These are phyloP conservation scores for Calephelis perditalis DNA, from an alignment of 2,888 invertebrate genomes.

Conservation along the genomic window DNA sequence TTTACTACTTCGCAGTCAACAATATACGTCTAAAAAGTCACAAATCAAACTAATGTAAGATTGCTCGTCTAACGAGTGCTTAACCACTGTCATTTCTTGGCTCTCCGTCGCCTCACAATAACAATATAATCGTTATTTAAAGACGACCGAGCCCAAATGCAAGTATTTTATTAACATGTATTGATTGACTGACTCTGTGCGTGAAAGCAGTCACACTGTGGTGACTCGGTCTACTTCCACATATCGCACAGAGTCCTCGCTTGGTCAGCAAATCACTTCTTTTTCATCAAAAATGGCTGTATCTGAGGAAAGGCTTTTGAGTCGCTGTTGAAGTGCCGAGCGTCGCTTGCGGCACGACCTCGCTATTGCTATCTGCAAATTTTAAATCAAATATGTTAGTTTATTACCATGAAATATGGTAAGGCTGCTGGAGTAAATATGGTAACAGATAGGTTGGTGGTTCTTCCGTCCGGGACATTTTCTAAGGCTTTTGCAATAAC, in stretches of 20 bases:
- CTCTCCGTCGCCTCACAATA: not conserved
- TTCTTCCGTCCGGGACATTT: too few species aligned
- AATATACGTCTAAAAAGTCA: not conserved
- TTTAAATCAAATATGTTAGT: too few species aligned
- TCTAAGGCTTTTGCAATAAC: too few species aligned
- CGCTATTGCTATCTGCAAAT: slow-evolving; percentile 53
- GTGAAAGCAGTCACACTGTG: slow-evolving; percentile 86
- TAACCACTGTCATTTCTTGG: not conserved
- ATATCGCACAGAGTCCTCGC: slow-evolving; percentile 96
- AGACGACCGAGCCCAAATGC: slow-evolving; percentile 9
- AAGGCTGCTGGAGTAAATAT: too few species aligned
- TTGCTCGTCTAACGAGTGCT: slow-evolving; percentile 9
- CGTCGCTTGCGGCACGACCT: slow-evolving; percentile 83
- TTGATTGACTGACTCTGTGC: slow-evolving; percentile 52
- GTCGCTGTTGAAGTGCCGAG: slow-evolving; percentile 87
- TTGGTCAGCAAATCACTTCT: slow-evolving; percentile 96
- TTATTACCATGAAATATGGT: too few species aligned
- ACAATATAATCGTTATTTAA: slow-evolving; percentile 2
- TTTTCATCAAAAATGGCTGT: slow-evolving; percentile 91
- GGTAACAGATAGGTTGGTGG: too few species aligned
- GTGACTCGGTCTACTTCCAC: slow-evolving; percentile 94
- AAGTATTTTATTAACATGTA: slow-evolving; percentile 25
- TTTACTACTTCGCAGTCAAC: not conserved
- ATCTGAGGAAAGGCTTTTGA: slow-evolving; percentile 89
- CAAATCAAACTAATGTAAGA: slow-evolving; percentile 3